phyloP scores from a whole-genome alignment of 1,140 invertebrate species.

The Pristionchus pacificus region DNA sequence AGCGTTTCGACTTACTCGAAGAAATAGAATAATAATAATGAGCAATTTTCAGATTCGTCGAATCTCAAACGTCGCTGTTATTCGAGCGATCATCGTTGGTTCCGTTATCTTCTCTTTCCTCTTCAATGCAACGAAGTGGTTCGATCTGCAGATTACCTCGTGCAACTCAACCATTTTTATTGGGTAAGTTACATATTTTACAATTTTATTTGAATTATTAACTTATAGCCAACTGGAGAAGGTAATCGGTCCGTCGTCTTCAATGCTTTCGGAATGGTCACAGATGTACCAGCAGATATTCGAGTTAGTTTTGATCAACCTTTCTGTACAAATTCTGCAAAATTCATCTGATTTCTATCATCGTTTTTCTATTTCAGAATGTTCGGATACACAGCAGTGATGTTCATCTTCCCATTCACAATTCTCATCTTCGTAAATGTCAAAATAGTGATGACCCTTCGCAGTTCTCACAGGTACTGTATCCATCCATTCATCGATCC shows the following conservation, averaged over 20 bases:
- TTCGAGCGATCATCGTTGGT: background rate
- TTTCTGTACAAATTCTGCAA: too few species aligned
- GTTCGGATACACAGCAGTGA: constrained; percentile 20
- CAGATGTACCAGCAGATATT: too few species aligned
- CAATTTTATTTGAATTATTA: too few species aligned
- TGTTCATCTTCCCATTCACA: constrained; percentile 20
- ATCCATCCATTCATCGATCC: background rate
- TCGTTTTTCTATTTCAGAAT: too few species aligned
- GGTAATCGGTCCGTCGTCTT: too few species aligned
- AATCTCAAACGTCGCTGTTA: constrained; percentile 8
- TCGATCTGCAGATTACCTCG: constrained; percentile 14
- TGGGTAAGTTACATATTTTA: too few species aligned
- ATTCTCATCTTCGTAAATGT: constrained; percentile 19
- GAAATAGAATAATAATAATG: constrained; percentile 3
- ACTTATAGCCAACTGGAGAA: too few species aligned
- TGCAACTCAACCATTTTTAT: too few species aligned
- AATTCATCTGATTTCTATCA: too few species aligned
- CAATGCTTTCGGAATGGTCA: too few species aligned
- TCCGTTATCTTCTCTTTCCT: constrained; percentile 18
- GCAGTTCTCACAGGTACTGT: constrained; percentile 10
- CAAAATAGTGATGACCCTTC: constrained; percentile 15
- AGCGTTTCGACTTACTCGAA: too few species aligned
- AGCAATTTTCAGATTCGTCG: constrained; percentile 15
- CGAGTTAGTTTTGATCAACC: too few species aligned
- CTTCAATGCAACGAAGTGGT: constrained; percentile 25